phyloP scores from a whole-genome alignment of 2,888 invertebrate genomes.

The Drosophila ustulata region DNA sequence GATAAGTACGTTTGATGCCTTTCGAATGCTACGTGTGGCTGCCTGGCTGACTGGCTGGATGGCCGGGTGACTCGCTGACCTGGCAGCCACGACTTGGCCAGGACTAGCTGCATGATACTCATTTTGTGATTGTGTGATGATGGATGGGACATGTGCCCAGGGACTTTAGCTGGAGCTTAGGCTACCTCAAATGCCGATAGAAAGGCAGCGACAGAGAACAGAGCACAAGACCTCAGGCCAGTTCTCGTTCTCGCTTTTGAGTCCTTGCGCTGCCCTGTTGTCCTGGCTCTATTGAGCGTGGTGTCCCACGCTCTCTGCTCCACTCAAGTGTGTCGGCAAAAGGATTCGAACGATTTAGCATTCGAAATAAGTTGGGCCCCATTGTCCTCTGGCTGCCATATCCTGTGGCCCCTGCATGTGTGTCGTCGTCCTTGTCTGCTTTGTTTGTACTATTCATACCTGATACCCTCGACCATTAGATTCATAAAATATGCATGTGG shows the following conservation, averaged over 20 bases:
- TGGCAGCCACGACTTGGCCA: background rate
- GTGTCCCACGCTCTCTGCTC: slow-evolving; percentile 16
- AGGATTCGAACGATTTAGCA: slow-evolving; percentile 78
- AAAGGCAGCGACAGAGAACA: slow-evolving; percentile 21
- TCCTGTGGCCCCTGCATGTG: slow-evolving; percentile 7
- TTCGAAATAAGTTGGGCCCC: slow-evolving; percentile 70
- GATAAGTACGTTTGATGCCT: slow-evolving; percentile 80
- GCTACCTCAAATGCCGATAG: slow-evolving; percentile 64
- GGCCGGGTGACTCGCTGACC: slow-evolving; percentile 46
- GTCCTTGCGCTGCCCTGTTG: slow-evolving; percentile 16
- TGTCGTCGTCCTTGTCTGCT: slow-evolving; percentile 27
- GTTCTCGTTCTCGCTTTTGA: slow-evolving; percentile 25
- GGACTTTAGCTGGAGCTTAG: slow-evolving; percentile 49
- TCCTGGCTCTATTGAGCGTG: slow-evolving; percentile 65
- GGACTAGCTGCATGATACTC: slow-evolving; percentile 69
- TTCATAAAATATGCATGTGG: slow-evolving; percentile 75
- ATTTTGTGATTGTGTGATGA: slow-evolving; percentile 82
- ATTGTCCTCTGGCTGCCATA: slow-evolving; percentile 37
- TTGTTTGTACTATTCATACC: slow-evolving; percentile 49
- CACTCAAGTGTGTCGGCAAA: slow-evolving; percentile 74
- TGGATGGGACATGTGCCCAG: slow-evolving; percentile 76
- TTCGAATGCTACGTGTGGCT: slow-evolving; percentile 72
- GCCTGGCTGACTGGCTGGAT: slow-evolving; percentile 8
- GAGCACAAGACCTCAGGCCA: slow-evolving; percentile 48
- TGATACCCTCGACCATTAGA: slow-evolving; percentile 66